These are phyloP conservation scores for Gymnoscopelus microlampas DNA, from an alignment of 2,797 vertebrate genomes.

Conservation along the genomic window DNA sequence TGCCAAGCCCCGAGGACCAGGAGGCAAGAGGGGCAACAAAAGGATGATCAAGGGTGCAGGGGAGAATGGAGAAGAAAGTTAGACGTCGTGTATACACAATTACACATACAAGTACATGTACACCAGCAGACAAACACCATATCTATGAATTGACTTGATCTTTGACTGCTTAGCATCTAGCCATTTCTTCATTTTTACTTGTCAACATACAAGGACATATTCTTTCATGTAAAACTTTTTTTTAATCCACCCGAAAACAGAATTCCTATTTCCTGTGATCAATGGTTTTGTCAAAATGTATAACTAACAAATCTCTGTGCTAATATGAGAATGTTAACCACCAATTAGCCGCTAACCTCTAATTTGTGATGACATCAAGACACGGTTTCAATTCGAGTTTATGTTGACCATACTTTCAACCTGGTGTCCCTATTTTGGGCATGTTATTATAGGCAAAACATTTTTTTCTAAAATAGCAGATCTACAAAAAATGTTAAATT, in stretches of 20 bases:
- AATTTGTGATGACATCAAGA: background rate
- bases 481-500: too few species aligned
- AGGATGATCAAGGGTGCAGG: conserved; percentile 92
- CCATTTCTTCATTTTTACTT: conserved; percentile 35
- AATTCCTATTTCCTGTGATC: conserved; percentile 16
- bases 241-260: conserved; percentile 34
- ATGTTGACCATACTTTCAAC: too few species aligned
- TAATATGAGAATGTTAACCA: background rate
- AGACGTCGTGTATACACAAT: conserved; percentile 58
- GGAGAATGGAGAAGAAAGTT: conserved; percentile 93
- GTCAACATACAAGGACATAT: conserved; percentile 1
- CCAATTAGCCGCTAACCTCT: background rate
- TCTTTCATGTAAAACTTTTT: conserved; percentile 16
- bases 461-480: too few species aligned
- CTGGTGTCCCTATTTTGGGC: too few species aligned
- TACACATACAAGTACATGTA: conserved; percentile 16
- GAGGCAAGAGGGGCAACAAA: conserved; percentile 95
- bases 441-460: too few species aligned
- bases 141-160: conserved; percentile 52
- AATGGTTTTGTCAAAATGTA: background rate
- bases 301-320: background rate
- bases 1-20: conserved; percentile 93
- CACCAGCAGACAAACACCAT: conserved; percentile 24
- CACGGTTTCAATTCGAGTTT: too few species aligned
- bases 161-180: conserved; percentile 51